phyloP scores from a whole-genome alignment of 2,113 vertebrate species.

The Ictalurus punctatus region DNA sequence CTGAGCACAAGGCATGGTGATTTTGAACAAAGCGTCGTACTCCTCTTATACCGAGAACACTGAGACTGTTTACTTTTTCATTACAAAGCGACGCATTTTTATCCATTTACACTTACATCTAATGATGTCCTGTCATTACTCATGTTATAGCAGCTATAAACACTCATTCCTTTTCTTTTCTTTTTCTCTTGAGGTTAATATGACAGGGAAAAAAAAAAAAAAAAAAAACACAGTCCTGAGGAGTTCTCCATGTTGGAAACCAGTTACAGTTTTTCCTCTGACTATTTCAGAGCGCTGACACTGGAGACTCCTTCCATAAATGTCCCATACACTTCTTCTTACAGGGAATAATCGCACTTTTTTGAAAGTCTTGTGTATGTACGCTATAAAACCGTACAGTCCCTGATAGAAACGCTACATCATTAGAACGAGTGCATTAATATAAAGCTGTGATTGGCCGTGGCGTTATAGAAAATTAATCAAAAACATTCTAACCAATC shows the following conservation, averaged over 20 bases:
- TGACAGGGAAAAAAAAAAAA: background rate
- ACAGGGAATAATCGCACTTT: background rate
- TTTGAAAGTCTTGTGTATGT: background rate
- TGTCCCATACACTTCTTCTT: background rate
- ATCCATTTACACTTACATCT: too few species aligned
- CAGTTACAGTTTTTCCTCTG: background rate
- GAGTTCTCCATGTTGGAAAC: background rate
- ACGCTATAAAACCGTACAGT: too few species aligned
- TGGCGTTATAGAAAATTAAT: too few species aligned
- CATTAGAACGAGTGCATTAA: too few species aligned
- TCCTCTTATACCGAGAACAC: background rate
- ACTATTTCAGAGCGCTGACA: background rate
- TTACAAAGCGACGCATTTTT: too few species aligned
- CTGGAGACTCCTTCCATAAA: background rate
- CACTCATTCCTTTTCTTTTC: background rate
- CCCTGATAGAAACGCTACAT: too few species aligned
- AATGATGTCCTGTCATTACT: background rate
- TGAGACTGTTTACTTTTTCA: too few species aligned
- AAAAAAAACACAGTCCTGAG: background rate
- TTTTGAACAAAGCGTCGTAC: background rate
- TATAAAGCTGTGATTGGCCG: too few species aligned
- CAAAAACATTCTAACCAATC: too few species aligned
- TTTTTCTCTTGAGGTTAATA: background rate
- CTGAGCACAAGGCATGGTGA: background rate
- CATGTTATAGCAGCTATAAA: background rate